Evolutionary conservation across 2,113 vertebrate species (phyloP), one percentile per base, ranked within the genome.

Genomic region (Oreotrochilus melanogaster): DNA sequence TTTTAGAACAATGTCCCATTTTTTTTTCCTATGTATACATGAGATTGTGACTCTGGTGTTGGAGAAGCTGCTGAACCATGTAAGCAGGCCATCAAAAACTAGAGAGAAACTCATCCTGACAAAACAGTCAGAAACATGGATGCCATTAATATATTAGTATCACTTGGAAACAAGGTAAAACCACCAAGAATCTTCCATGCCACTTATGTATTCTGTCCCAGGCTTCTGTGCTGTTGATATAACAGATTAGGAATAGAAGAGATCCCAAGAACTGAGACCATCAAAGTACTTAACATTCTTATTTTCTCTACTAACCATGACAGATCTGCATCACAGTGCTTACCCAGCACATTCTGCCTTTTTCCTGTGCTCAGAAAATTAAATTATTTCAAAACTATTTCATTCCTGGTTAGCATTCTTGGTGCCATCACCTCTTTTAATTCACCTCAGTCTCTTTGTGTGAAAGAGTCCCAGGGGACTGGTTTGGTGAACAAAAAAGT

Each of bases 1-100:
- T 74, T 92, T 86, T 69, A 24, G 31, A 88, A 30, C 7, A 65
- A n/a, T 31, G 2, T 42, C 7, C 23, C 15, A 19, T 3, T 43
- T 83, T 71, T 76, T 69, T 76, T 69, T 19, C 30, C n/a, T 62
- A 6, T 3, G 5, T 22, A 45, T 28, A 31, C 14, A 5, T 25
- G 14, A 19, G 5, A 47, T 89, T 62, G 8, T 90, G 42, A 45
- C 35, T 65, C 14, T 81, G 13, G 11, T 72, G 22, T 24, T 65
- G n/a, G 11, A 76, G 30, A 88, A 58, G 18, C 7, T 57, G 15
- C 14, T 0, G 0, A 31, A 15, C 5, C 13, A 22, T 76, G 21
- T 14, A 69, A 24, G 8, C 4, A 65, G 18, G 10, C 10, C 30
- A 64, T 30, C 14, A 56, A 71, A 87, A 64, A 30, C 7, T 14